Percentiles rank a stretch among this genome's conserved stretches.
These are phyloP conservation scores for Allolobophora icterica DNA, from an alignment of 2,888 invertebrate species.

Conservation along the genomic window DNA sequence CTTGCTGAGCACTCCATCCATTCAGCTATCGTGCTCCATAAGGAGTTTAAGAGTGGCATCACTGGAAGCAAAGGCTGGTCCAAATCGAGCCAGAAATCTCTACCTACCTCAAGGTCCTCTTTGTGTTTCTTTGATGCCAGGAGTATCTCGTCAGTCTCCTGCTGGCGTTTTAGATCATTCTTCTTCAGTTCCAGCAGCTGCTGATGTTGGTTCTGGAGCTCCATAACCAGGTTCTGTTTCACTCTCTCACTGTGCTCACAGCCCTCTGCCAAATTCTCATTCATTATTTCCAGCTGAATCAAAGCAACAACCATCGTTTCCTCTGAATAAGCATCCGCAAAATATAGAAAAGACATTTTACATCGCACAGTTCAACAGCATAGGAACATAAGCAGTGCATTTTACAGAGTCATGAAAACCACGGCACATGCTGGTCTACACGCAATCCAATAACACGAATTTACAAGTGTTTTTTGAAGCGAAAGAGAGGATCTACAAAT, in stretches of 20 bases:
- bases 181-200: background rate
- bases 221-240: background rate
- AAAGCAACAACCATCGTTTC: background rate
- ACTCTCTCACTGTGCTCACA: conserved; percentile 24
- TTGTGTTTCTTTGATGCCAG: background rate
- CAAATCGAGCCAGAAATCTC: background rate
- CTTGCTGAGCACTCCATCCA: too few relatives aligned
- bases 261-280: conserved; percentile 18
- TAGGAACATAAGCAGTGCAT: background rate
- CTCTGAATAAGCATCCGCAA: background rate
- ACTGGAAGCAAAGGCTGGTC: background rate
- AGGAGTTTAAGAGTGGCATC: background rate
- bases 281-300: background rate
- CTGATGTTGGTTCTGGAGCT: background rate
- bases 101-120: conserved; percentile 4
- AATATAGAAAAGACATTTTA: background rate
- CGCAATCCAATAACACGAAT: background rate
- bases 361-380: background rate
- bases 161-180: background rate
- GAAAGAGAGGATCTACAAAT: background rate
- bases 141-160: background rate
- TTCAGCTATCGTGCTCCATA: too few relatives aligned
- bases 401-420: background rate
- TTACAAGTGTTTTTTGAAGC: background rate
- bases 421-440: background rate